Evolutionary conservation across 2,797 vertebrate species (phyloP).

Genomic region (Otolemur crassicaudatus): DNA sequence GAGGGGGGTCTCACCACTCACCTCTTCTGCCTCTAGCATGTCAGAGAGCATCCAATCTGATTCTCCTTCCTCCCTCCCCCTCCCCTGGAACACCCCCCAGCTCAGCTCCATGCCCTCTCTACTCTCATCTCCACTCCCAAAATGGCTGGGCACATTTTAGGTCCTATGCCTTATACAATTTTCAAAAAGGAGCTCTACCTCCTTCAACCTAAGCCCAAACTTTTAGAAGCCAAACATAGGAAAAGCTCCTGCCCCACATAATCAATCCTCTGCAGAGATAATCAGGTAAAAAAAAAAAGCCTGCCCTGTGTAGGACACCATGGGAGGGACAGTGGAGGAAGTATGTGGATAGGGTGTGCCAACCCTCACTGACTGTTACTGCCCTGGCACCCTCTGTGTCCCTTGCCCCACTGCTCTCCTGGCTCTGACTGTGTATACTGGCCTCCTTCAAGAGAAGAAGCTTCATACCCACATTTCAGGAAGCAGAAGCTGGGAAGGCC

Average conservation of each 20-base stretch:
- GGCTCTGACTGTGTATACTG: neutral
- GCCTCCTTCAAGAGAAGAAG: neutral
- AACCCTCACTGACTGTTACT: neutral
- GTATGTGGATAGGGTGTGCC: neutral
- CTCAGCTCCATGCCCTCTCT: neutral
- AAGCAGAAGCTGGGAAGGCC: neutral
- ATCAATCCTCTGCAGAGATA: neutral
- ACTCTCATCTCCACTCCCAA: neutral
- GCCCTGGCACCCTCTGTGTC: neutral
- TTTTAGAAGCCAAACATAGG: slow-evolving; percentile 1
- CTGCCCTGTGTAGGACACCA: neutral
- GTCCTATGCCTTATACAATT: neutral
- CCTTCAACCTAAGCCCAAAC: neutral
- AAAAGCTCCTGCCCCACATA: neutral
- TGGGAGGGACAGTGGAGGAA: neutral
- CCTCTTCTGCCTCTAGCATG: neutral
- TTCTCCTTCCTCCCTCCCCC: neutral
- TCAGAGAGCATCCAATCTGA: neutral
- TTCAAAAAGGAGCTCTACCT: slow-evolving; percentile 5
- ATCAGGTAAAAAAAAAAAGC: neutral
- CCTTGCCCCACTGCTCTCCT: neutral
- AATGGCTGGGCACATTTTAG: neutral
- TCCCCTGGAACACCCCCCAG: neutral
- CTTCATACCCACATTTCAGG: neutral
- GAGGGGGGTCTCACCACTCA: neutral